Base-by-base conservation (phyloP, 2,888 invertebrate species). In the Ctenicera cuprea region DNA sequence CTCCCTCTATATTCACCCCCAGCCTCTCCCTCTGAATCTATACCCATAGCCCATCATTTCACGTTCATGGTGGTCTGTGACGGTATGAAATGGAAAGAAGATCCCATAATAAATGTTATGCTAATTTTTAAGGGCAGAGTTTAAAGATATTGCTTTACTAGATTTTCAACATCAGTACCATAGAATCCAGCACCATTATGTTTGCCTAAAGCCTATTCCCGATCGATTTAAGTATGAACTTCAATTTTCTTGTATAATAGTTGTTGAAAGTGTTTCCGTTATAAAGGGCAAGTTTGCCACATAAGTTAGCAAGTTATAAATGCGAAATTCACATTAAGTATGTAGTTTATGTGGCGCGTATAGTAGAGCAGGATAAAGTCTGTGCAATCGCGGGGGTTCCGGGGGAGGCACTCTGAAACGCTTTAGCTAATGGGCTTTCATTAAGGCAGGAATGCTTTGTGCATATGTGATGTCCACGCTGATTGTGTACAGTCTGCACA, bases 371-470 rank as follows among this genome's bases (percentile, higher is more conserved):
- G 76, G 78, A 75, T 78, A 69, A 71, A 64, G 59, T 37, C 22
- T 50, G 67, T 73, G 75, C 59, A 65, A 59, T 65, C 50, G 73
- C 38, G 71, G 75, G 74, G 76, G 54, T 62, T 73, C 72, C 41
- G 77, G 73, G 67, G 74, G 73, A 75, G 77, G 79, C 76, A 80
- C 81, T 82, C 81, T 82, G 84, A 84, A 86, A 84, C 85, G 85
- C 85, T 86, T 86, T 86, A 86, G 85, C 86, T 86, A 86, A 86
- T 86, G 86, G 86, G 83, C 85, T 86, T 86, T 86, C 86, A 86
- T 86, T 86, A 86, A 85, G 85, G 83, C 83, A 82, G 85, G 85
- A 86, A 86, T 86, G 86, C 86, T 86, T 86, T 86, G 86, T 86
- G 86, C 86, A 86, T 86, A 85, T 85, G 86, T 85, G 86, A 86